Evolutionary conservation across 2,797 vertebrate genomes (phyloP).

Genomic region (Tragopan temminckii): DNA sequence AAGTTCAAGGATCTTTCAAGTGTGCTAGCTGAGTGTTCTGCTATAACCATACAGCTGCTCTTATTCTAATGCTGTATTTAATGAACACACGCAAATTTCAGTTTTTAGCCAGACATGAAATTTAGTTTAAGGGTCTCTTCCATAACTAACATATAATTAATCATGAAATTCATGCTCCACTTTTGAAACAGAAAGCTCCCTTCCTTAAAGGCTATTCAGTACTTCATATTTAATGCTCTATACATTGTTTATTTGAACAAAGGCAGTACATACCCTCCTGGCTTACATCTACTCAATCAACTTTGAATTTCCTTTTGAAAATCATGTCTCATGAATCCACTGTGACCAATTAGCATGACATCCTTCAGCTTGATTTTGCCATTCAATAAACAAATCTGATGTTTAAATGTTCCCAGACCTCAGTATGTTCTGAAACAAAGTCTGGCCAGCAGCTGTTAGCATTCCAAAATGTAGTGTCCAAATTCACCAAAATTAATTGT

Average conservation of each 20-base stretch:
- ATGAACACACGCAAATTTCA: neutral
- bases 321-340: neutral
- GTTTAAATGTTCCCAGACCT: neutral
- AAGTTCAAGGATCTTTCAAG: slow-evolving; percentile 19
- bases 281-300: neutral
- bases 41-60: neutral
- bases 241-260: neutral
- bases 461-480: neutral
- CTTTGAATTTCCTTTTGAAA: slow-evolving; percentile 19
- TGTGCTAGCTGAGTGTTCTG: neutral
- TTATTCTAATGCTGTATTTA: neutral
- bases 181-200: neutral
- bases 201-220: slow-evolving; percentile 8
- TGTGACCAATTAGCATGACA: neutral
- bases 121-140: neutral
- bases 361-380: neutral
- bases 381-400: neutral
- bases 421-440: neutral
- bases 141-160: neutral
- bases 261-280: neutral
- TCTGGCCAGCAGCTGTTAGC: neutral
- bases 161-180: neutral
- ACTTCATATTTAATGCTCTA: neutral
- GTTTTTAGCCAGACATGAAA: neutral
- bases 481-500: neutral